These are phyloP conservation scores for Tiliacea citrago DNA, from an alignment of 2,888 invertebrate genomes.

Conservation along the genomic window DNA sequence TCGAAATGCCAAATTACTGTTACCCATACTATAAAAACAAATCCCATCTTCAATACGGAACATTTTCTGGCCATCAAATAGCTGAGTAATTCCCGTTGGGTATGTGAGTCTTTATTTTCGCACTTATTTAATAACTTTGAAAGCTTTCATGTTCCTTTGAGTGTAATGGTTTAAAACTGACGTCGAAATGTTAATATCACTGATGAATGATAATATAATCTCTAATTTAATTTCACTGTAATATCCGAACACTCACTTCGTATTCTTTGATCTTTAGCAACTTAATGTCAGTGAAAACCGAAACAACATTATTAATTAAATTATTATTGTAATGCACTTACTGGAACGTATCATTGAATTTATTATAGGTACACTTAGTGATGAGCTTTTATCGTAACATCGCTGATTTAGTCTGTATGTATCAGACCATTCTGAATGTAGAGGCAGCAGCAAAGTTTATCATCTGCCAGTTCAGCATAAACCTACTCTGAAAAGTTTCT, in stretches of 20 bases:
- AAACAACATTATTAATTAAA: constrained; percentile 22
- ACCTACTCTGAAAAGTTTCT: background rate
- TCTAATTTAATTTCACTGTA: constrained; percentile 4
- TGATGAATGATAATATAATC: constrained; percentile 19
- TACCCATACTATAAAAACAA: constrained; percentile 39
- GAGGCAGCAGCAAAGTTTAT: constrained; percentile 18
- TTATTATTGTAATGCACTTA: constrained; percentile 34
- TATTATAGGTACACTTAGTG: constrained; percentile 47
- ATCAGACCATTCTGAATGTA: constrained; percentile 14
- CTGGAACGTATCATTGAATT: constrained; percentile 39
- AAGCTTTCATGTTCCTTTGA: constrained; percentile 9
- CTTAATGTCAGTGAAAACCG: constrained; percentile 24
- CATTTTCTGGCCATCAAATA: constrained; percentile 35
- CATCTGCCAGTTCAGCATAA: background rate
- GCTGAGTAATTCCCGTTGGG: constrained; percentile 29
- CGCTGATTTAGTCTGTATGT: constrained; percentile 34
- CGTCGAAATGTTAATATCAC: constrained; percentile 12
- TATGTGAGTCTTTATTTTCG: constrained; percentile 20
- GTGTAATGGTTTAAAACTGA: constrained; percentile 2
- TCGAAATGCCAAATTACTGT: constrained; percentile 49
- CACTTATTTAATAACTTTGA: constrained; percentile 17
- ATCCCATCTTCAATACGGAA: constrained; percentile 30
- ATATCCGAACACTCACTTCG: constrained; percentile 14
- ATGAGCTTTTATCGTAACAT: constrained; percentile 50
- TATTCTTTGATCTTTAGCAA: constrained; percentile 44